Base-by-base conservation (phyloP, 1,140 invertebrate genomes). In the Drosophila azteca region DNA sequence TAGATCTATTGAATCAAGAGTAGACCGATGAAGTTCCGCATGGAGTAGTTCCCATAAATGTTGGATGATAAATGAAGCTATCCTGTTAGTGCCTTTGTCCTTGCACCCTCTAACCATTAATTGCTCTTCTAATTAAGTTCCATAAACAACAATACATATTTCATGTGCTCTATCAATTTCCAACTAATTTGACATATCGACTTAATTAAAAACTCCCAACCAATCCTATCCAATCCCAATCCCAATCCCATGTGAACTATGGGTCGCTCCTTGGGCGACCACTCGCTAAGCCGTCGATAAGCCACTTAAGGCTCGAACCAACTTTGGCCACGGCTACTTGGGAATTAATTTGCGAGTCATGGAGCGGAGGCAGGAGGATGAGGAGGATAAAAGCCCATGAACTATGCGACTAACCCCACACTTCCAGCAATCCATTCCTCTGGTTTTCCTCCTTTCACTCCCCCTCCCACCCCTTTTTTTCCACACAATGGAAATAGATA, bases 131-230 rank as follows among this genome's bases (percentile, higher is more conserved):
- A 64, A 62, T 49, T 62, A 44, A 58, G 43, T n/a, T 15, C 11
- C 13, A 39, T 11, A 39, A 13, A 5, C 35, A 13, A 3, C 1
- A 39, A 13, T 13, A 13, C 35, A 39, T 39, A 39, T 5, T 39
- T 39, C 35, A 50, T 51, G 44, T 29, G 52, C 45, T 29, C 59
- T 31, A 64, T 66, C 53, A 67, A 85, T 87, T 78, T 82, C 73
- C 85, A 77, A 87, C 79, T 89, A 90, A 90, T 87, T 87, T 78
- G 78, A 88, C 66, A 88, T 65, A 61, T 59, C 63, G 53, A 87
- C 78, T 82, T 87, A 87, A 87, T 88, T 87, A 87, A 81, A 89
- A 88, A 48, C 31, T 22, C n/a, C 13, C 48, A 44, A 13, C 20
- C 20, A 31, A 26, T 5, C 24, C 24, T 1, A 20, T 20, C 17